These are phyloP conservation scores for Saccostrea cuccullata DNA, from an alignment of 1,140 invertebrate species.

Conservation along the genomic window DNA sequence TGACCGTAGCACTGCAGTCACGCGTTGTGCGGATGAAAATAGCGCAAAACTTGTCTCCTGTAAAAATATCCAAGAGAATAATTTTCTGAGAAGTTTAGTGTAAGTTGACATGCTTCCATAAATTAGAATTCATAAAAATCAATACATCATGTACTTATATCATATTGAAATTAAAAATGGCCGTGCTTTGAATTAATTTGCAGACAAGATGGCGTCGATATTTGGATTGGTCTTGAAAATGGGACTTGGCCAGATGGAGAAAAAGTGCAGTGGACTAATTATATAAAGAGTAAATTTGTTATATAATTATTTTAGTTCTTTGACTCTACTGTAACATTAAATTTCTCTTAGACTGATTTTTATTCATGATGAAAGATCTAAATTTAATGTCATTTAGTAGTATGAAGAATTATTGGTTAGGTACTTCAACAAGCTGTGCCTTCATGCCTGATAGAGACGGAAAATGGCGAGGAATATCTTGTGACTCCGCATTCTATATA, in stretches of 20 bases:
- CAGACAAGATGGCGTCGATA: not conserved
- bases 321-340: too few species aligned
- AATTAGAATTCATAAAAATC: not conserved
- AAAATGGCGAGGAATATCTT: not conserved
- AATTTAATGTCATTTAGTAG: not conserved
- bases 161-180: too few species aligned
- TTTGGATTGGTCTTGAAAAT: slow-evolving; percentile 6
- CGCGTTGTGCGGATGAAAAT: not conserved
- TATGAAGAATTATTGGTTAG: not conserved
- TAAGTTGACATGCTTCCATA: not conserved
- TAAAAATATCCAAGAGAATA: not conserved
- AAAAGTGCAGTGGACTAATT: not conserved
- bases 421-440: not conserved
- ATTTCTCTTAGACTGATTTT: too few species aligned
- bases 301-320: too few species aligned
- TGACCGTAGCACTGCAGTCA: not conserved
- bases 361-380: not conserved
- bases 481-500: not conserved
- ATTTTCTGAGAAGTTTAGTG: slow-evolving; percentile 14
- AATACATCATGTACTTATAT: not conserved
- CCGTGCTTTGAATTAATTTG: not conserved
- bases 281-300: not conserved
- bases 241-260: not conserved
- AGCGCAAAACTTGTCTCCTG: not conserved
- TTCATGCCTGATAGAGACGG: not conserved